A percentile compares a stretch with the other conserved stretches of the same genome.
Conservation (phyloP, 2,797 vertebrate species). For the Leptatherina wallacei region DNA sequence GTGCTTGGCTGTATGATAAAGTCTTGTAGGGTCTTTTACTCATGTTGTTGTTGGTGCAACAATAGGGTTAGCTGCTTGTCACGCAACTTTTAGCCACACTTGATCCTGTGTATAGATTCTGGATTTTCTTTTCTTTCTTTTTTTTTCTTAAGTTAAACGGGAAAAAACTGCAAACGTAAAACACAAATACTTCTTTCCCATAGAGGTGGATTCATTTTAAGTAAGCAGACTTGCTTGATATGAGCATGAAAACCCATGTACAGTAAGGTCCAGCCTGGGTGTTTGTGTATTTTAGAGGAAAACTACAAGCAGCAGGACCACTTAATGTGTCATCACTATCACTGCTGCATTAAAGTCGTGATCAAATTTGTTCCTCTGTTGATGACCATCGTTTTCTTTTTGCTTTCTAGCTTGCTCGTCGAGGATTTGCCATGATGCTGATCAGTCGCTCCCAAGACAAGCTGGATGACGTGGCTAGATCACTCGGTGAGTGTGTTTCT, state of each 20-base stretch:
- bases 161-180: no score
- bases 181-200: neutral
- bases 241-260: neutral
- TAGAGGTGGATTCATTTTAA: neutral
- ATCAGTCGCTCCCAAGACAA: constrained; percentile 96
- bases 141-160: neutral
- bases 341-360: neutral
- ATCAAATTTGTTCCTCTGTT: neutral
- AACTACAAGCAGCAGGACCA: neutral
- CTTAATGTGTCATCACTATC: neutral
- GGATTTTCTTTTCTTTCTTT: neutral
- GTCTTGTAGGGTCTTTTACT: constrained; percentile 39
- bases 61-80: constrained; percentile 8
- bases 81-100: neutral
- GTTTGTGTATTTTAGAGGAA: neutral
- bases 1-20: constrained; percentile 17
- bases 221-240: neutral
- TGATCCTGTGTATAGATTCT: neutral
- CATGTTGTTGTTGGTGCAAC: constrained; percentile 12
- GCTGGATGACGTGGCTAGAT: constrained; percentile 88
- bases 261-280: neutral
- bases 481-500: constrained; percentile 84
- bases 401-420: constrained; percentile 86
- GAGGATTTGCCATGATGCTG: constrained; percentile 89
- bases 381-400: neutral